Percentiles rank a stretch among this genome's conserved stretches.
Conservation (phyloP, 2,888 invertebrate genomes). For the Fragum fragum region DNA sequence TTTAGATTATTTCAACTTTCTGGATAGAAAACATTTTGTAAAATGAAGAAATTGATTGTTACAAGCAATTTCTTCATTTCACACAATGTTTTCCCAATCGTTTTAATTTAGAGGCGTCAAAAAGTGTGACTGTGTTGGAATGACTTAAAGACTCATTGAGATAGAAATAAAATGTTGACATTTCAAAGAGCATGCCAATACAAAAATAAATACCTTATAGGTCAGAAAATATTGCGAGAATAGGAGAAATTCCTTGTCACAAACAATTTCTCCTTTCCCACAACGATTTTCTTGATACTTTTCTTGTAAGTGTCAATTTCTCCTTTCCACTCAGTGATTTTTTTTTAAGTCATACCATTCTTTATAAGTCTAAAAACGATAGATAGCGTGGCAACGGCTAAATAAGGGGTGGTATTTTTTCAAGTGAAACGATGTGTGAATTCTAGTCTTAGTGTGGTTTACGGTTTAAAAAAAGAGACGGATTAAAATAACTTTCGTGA, state of each 20-base stretch:
- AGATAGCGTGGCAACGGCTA: not conserved
- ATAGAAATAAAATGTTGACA: not conserved
- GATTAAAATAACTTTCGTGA: not conserved
- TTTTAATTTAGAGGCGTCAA: too few species aligned
- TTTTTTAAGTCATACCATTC: too few species aligned
- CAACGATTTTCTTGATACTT: not conserved
- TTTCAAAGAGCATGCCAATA: not conserved
- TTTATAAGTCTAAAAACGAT: too few species aligned
- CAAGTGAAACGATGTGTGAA: not conserved
- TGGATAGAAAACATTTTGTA: too few species aligned
- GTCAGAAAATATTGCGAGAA: not conserved
- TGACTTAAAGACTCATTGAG: not conserved
- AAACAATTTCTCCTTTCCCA: not conserved
- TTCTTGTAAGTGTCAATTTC: too few species aligned
- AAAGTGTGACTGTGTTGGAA: too few species aligned
- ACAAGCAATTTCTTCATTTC: too few species aligned
- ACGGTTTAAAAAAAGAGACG: not conserved
- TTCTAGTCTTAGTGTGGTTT: not conserved
- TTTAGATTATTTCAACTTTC: too few species aligned
- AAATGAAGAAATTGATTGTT: too few species aligned
- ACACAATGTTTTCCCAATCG: too few species aligned
- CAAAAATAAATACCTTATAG: not conserved
- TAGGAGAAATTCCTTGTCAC: not conserved
- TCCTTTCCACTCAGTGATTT: too few species aligned
- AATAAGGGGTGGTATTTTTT: not conserved